Conservation (phyloP, 2,113 vertebrate genomes). For the Sterrhoptilus dennistouni region DNA sequence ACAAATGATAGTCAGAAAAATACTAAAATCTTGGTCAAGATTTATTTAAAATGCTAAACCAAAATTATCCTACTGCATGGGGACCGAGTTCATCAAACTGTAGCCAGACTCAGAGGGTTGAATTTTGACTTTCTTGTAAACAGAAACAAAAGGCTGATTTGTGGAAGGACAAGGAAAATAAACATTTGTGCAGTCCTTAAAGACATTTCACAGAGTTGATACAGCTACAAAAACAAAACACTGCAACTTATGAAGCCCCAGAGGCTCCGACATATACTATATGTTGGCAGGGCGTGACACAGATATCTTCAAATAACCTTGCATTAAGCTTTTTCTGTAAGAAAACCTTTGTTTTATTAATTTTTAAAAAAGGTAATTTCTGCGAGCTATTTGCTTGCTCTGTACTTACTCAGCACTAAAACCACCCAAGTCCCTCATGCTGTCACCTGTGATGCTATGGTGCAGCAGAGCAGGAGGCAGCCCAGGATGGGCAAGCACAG, state of each 20-base stretch:
- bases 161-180: neutral
- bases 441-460: fast-evolving
- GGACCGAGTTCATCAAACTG: neutral
- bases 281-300: neutral
- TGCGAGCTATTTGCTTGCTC: neutral
- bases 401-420: neutral
- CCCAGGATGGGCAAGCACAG: neutral
- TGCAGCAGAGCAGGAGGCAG: neutral
- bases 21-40: neutral
- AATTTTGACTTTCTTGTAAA: neutral
- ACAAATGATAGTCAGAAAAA: neutral
- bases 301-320: neutral
- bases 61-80: neutral
- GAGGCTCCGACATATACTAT: neutral
- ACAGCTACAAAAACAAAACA: neutral
- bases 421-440: neutral
- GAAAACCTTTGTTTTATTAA: neutral
- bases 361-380: neutral
- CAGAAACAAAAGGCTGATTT: slow-evolving; percentile 17
- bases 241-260: neutral
- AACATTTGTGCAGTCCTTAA: neutral
- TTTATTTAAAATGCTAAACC: neutral
- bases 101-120: neutral
- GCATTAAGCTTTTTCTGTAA: neutral
- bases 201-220: neutral